Conservation (phyloP, 2,888 invertebrate genomes). For the Acanthosepion pharaonis region DNA sequence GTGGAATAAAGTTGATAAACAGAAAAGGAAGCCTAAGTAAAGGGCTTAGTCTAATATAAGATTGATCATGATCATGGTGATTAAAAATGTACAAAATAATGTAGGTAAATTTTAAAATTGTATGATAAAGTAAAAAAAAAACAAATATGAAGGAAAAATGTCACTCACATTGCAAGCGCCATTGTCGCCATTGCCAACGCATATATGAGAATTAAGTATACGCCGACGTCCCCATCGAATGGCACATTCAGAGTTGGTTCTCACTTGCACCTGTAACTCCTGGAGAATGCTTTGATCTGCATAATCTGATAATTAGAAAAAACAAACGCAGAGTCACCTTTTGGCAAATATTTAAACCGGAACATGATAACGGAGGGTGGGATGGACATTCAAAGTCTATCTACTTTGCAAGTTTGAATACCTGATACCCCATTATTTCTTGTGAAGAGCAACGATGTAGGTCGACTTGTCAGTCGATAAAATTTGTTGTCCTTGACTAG, state of each 20-base stretch:
- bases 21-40: too few relatives aligned
- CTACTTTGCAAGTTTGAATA: too few relatives aligned
- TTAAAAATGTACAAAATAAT: background rate
- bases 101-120: background rate
- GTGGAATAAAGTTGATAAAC: too few relatives aligned
- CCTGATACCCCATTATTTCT: too few relatives aligned
- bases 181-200: constrained; percentile 58
- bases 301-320: constrained; percentile 50
- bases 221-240: constrained; percentile 60
- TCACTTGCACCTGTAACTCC: constrained; percentile 57
- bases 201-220: constrained; percentile 60
- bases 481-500: background rate
- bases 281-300: constrained; percentile 56
- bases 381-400: background rate
- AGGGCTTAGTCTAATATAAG: background rate
- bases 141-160: background rate
- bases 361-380: background rate
- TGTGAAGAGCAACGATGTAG: too few relatives aligned
- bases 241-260: constrained; percentile 57
- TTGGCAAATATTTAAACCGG: background rate
- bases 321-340: background rate
- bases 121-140: background rate
- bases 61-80: background rate
- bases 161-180: constrained; percentile 60
- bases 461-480: too few relatives aligned